Conservation (phyloP, 2,113 vertebrate genomes). For the Rhinolophus ferrumequinum region DNA sequence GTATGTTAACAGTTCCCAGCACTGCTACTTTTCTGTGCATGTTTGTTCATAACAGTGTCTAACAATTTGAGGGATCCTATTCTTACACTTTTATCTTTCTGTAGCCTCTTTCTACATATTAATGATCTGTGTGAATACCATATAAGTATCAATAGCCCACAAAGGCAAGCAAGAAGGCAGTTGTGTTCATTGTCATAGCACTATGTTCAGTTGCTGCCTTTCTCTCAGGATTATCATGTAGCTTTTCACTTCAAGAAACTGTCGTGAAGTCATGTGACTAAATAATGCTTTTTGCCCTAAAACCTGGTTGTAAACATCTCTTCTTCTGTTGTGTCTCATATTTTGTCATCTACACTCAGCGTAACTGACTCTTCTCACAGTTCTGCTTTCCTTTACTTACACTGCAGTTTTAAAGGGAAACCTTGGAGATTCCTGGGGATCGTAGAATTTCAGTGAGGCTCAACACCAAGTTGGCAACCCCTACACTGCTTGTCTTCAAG, state of each 20-base stretch:
- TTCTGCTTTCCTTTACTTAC: not conserved
- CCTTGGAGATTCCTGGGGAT: not conserved
- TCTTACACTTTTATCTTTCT: not conserved
- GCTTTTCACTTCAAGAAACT: conserved; percentile 62
- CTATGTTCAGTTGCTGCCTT: not conserved
- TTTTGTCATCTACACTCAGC: not conserved
- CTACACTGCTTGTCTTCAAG: not conserved
- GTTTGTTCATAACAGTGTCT: not conserved
- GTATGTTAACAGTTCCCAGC: not conserved
- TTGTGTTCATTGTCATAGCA: not conserved
- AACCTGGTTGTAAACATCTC: not conserved
- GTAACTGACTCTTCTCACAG: not conserved
- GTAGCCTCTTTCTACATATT: conserved; percentile 58
- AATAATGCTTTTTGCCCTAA: not conserved
- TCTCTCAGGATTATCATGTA: not conserved
- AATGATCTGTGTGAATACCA: not conserved
- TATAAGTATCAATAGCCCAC: conserved; percentile 31
- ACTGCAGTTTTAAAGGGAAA: not conserved
- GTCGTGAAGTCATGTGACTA: conserved; percentile 49
- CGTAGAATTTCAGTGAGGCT: not conserved
- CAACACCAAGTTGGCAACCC: not conserved
- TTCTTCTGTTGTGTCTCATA: conserved; percentile 13
- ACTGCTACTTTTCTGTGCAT: not conserved
- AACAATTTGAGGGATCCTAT: not conserved
- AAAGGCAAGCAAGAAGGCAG: conserved; percentile 62